phyloP scores from a whole-genome alignment of 2,797 vertebrate species.

The Hirundo rustica region DNA sequence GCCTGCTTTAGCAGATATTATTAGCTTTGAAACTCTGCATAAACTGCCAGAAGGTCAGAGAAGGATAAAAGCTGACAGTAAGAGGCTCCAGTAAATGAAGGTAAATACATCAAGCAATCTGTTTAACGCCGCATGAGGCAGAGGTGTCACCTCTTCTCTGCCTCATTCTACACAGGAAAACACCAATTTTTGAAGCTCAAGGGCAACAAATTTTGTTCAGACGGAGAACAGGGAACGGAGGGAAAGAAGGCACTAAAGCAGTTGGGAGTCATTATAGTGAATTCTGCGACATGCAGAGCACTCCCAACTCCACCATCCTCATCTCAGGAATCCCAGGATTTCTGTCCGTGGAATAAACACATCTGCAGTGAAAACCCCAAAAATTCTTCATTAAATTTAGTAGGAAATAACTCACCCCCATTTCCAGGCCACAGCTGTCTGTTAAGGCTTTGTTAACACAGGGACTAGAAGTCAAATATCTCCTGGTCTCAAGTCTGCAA shows the following conservation, averaged over 20 bases:
- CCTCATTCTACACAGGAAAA: not conserved
- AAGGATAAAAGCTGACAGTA: conserved; percentile 29
- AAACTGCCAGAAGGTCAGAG: conserved; percentile 25
- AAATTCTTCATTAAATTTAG: not conserved
- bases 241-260: not conserved
- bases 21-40: conserved; percentile 30
- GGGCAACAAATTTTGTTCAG: not conserved
- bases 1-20: conserved; percentile 1
- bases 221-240: not conserved
- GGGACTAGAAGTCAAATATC: not conserved
- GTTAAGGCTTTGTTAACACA: not conserved
- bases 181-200: not conserved
- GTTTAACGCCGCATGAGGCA: conserved; percentile 9
- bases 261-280: not conserved
- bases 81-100: conserved; percentile 28
- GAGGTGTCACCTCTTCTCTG: not conserved
- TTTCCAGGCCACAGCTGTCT: not conserved
- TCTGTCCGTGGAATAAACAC: not conserved
- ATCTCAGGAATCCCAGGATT: not conserved
- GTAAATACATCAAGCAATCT: conserved; percentile 17
- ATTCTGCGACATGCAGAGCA: not conserved
- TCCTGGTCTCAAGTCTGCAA: accelerated
- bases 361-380: not conserved
- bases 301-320: not conserved
- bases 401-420: not conserved